Percentiles rank a stretch among this genome's conserved stretches.
phyloP scores from a whole-genome alignment of 2,888 invertebrate species.

The Chaitophorus viminalis region DNA sequence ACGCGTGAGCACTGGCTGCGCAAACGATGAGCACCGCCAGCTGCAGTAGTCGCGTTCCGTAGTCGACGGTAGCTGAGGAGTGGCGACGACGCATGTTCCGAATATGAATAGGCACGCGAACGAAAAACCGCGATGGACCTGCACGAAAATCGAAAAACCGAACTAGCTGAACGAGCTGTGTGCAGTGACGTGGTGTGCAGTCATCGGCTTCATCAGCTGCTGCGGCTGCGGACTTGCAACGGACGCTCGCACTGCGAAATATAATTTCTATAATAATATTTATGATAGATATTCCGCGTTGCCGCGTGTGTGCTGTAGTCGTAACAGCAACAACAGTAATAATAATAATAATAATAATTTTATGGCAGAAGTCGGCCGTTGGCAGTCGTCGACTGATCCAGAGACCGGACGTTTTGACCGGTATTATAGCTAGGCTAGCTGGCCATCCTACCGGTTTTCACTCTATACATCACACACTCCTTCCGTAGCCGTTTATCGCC shows the following conservation, averaged over 20 bases:
- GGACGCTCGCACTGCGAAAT: too few species aligned
- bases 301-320: too few species aligned
- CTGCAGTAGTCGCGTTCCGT: background rate
- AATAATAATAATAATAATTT: too few species aligned
- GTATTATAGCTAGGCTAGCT: background rate
- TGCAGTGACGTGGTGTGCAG: too few species aligned
- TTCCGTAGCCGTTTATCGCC: background rate
- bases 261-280: too few species aligned
- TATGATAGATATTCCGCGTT: too few species aligned
- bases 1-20: background rate
- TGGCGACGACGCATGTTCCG: background rate
- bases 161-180: too few species aligned
- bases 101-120: too few species aligned
- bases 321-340: too few species aligned
- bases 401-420: conserved; percentile 25
- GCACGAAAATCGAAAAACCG: too few species aligned
- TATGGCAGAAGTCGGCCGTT: background rate
- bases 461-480: background rate
- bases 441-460: conserved; percentile 5
- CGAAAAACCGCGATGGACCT: too few species aligned
- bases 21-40: background rate
- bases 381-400: conserved; percentile 14
- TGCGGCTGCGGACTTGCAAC: background rate
- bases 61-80: too few species aligned
- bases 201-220: background rate